These are phyloP conservation scores for Drosophila atripex DNA, from an alignment of 2,888 invertebrate species.

Conservation along the genomic window DNA sequence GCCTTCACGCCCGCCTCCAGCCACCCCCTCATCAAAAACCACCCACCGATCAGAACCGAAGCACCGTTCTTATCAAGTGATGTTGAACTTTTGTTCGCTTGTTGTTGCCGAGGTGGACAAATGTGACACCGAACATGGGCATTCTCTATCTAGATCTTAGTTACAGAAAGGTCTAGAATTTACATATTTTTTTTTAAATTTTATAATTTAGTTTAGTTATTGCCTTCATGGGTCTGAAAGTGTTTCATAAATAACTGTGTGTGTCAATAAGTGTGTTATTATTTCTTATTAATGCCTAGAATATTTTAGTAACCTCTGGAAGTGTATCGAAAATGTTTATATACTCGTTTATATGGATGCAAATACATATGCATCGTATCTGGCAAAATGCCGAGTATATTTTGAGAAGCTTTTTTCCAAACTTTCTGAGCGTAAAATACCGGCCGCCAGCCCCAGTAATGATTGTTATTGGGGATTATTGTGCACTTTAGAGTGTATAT, in stretches of 20 bases:
- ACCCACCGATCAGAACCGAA: slow-evolving; percentile 1
- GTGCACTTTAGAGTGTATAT: not conserved
- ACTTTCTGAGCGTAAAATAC: not conserved
- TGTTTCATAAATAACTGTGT: no score
- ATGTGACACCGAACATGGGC: not conserved
- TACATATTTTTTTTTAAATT: not conserved
- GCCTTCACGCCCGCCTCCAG: not conserved
- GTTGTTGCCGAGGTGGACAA: not conserved
- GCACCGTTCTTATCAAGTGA: slow-evolving; percentile 1
- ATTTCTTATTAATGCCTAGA: not conserved
- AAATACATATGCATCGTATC: slow-evolving; percentile 1
- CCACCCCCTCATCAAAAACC: not conserved
- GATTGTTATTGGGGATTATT: not conserved
- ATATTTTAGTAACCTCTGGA: not conserved
- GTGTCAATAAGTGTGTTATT: no score
- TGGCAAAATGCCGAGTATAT: not conserved
- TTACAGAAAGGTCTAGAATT: not conserved
- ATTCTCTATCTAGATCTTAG: not conserved
- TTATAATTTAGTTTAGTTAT: not conserved
- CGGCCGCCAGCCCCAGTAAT: not conserved
- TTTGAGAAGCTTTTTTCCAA: slow-evolving; percentile 1
- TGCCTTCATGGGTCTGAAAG: no score
- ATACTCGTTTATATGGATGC: not conserved
- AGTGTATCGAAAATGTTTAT: not conserved
- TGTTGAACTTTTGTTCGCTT: not conserved